Percentiles rank a stretch among this genome's conserved stretches.
These are phyloP conservation scores for Craniophora ligustri DNA, from an alignment of 2,888 invertebrate genomes.

Conservation along the genomic window DNA sequence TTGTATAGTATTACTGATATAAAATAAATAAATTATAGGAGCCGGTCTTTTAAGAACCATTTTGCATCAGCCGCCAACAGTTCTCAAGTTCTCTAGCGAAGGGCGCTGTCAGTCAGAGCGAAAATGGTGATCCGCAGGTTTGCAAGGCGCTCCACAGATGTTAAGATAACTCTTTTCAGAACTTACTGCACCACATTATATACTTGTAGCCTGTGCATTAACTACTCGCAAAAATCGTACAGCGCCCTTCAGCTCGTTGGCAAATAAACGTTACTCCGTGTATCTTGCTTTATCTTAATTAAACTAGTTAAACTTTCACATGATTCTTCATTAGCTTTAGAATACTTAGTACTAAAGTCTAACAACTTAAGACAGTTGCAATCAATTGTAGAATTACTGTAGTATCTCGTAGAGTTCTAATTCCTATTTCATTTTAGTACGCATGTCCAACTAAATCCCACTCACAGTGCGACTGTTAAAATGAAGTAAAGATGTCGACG, in stretches of 20 bases:
- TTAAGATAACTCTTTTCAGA: neutral
- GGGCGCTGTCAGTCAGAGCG: neutral
- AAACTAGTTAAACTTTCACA: no score
- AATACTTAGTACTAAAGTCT: slow-evolving; percentile 21
- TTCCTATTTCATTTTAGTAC: slow-evolving; percentile 22
- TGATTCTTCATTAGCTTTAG: slow-evolving; percentile 2
- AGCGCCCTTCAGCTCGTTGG: no score
- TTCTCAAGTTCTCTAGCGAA: no score
- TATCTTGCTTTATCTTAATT: no score
- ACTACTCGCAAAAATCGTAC: no score
- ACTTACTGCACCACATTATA: slow-evolving; percentile 88
- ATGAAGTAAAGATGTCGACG: slow-evolving; percentile 28
- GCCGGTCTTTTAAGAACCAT: no score
- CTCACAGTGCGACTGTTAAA: slow-evolving; percentile 37
- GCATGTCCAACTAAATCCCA: slow-evolving; percentile 32
- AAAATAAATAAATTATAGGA: no score
- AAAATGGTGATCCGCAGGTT: neutral
- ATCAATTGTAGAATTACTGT: neutral
- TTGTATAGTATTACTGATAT: no score
- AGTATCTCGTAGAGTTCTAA: slow-evolving; percentile 1
- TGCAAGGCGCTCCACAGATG: neutral
- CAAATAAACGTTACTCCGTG: no score
- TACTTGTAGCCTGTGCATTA: no score
- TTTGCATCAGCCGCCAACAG: no score
- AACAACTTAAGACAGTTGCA: slow-evolving; percentile 20